Percentiles rank a stretch among this genome's conserved stretches.
Evolutionary conservation across 2,888 invertebrate genomes (phyloP).

Genomic region (Aproaerema taeniolella): DNA sequence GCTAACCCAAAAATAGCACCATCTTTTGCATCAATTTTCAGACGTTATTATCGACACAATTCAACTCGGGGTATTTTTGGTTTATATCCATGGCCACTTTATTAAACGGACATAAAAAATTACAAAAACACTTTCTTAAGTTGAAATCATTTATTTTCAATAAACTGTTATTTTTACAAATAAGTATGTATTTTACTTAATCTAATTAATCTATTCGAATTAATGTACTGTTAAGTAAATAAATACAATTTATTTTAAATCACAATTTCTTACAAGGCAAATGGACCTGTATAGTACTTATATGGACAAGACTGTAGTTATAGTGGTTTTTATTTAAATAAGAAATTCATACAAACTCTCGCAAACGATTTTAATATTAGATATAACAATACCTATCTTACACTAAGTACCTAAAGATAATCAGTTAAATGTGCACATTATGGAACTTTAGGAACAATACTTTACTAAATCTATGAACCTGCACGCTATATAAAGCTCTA

Average conservation of each 20-base stretch:
- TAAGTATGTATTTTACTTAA: conserved; percentile 28
- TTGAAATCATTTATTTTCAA: conserved; percentile 54
- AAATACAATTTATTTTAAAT: conserved; percentile 52
- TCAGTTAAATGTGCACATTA: conserved; percentile 18
- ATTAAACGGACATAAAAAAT: too few relatives aligned
- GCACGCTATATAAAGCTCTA: conserved; percentile 38
- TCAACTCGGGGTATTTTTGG: too few relatives aligned
- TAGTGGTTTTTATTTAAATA: not conserved
- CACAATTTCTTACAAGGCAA: conserved; percentile 57
- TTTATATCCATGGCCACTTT: too few relatives aligned
- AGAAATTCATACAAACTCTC: not conserved
- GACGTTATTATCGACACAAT: too few relatives aligned
- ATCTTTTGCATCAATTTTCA: too few relatives aligned
- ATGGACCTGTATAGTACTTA: conserved; percentile 20
- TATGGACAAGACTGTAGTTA: not conserved
- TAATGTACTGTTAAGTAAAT: conserved; percentile 41
- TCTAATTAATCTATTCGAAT: conserved; percentile 25
- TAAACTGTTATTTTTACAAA: conserved; percentile 51
- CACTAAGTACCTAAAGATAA: conserved; percentile 3
- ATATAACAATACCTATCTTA: conserved; percentile 21
- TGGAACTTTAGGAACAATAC: conserved; percentile 40
- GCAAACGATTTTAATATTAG: not conserved
- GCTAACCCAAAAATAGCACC: too few relatives aligned
- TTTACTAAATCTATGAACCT: conserved; percentile 25
- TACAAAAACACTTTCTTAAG: too few relatives aligned